Conservation (phyloP, 2,797 vertebrate species). For the Chlorospingus semifuscus region DNA sequence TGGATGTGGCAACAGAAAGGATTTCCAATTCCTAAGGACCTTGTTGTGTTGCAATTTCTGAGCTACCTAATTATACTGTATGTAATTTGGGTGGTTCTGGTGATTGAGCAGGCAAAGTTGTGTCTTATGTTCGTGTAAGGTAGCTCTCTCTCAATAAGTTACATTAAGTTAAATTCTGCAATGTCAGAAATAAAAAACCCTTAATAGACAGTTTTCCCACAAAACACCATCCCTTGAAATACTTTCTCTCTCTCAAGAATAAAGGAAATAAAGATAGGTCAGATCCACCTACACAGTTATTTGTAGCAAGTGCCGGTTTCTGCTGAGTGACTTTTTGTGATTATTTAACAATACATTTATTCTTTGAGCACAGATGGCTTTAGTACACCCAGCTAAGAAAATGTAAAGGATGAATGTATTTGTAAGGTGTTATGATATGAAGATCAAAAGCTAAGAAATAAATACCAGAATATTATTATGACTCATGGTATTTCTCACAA, state of each 20-base stretch:
- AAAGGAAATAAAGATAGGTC: background rate
- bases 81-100: background rate
- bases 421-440: background rate
- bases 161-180: background rate
- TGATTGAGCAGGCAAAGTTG: background rate
- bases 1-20: accelerated
- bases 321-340: background rate
- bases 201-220: background rate
- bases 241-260: background rate
- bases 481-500: background rate
- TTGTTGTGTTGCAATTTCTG: background rate
- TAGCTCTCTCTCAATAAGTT: accelerated
- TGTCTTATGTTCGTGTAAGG: background rate
- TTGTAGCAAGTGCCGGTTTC: background rate
- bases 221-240: background rate
- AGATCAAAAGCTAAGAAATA: background rate
- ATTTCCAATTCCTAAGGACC: accelerated
- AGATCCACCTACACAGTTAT: background rate
- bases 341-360: background rate
- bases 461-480: background rate
- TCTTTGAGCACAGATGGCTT: background rate
- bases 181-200: background rate
- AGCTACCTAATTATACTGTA: background rate
- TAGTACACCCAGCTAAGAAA: background rate
- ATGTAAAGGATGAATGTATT: background rate